phyloP scores from a whole-genome alignment of 2,113 vertebrate genomes.

The Tretioscincus oriximinensis region DNA sequence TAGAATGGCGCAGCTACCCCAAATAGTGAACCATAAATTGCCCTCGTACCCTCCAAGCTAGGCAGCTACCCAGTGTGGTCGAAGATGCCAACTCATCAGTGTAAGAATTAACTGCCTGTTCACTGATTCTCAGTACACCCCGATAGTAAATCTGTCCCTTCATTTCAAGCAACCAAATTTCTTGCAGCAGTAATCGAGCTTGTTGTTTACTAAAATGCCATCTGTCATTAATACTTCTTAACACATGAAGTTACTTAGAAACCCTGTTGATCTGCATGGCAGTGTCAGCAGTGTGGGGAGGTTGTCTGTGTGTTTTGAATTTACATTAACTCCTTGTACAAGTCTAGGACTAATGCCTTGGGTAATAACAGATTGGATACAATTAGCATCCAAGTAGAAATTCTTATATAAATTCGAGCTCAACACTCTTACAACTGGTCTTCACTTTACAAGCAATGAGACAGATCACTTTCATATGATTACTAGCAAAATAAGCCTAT shows the following conservation, averaged over 20 bases:
- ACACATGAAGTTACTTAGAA: not conserved
- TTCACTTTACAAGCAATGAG: not conserved
- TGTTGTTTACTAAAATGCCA: not conserved
- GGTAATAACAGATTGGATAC: not conserved
- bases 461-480: not conserved
- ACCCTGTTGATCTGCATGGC: not conserved
- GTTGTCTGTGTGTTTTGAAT: not conserved
- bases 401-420: not conserved
- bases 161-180: no score
- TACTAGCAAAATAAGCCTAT: not conserved
- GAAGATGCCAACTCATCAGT: no score
- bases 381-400: conserved; percentile 3
- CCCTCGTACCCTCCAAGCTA: no score
- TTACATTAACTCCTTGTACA: conserved; percentile 4
- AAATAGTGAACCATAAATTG: no score
- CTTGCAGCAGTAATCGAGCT: not conserved
- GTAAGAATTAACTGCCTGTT: no score
- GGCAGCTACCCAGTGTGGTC: no score
- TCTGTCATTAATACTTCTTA: not conserved
- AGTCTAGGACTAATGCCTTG: not conserved
- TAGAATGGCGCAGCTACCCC: no score
- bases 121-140: no score
- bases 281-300: not conserved
- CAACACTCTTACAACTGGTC: not conserved
- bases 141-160: no score